A percentile compares a stretch with the other conserved stretches of the same genome.
Conservation (phyloP, 2,113 vertebrate species). For the Otocyon megalotis region DNA sequence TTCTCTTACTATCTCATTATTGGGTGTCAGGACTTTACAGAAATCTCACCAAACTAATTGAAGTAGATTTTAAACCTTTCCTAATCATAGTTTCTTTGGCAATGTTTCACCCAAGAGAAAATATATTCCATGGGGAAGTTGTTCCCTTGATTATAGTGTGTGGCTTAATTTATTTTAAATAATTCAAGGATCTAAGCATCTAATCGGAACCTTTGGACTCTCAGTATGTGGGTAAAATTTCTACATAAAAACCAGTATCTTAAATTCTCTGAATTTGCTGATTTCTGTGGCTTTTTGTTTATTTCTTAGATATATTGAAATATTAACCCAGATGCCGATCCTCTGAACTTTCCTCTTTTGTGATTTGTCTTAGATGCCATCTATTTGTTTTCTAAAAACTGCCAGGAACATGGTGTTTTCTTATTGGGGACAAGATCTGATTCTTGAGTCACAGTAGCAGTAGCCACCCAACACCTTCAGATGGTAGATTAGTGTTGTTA, state of each 20-base stretch:
- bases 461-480: background rate
- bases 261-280: background rate
- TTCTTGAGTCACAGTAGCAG: background rate
- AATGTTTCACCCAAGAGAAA: background rate
- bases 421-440: background rate
- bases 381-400: background rate
- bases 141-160: background rate
- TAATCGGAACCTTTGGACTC: background rate
- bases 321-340: background rate
- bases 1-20: background rate
- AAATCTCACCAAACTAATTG: background rate
- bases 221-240: background rate
- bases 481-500: background rate
- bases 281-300: background rate
- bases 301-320: background rate
- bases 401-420: background rate
- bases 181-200: background rate
- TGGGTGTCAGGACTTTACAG: background rate
- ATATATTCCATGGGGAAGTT: conserved; percentile 15
- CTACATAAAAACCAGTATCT: background rate
- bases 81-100: background rate
- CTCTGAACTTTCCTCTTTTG: background rate
- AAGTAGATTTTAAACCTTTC: background rate
- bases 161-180: background rate
- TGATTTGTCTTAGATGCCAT: background rate